Evolutionary conservation across 2,113 vertebrate species (phyloP).

Genomic region (Tupaia tana): DNA sequence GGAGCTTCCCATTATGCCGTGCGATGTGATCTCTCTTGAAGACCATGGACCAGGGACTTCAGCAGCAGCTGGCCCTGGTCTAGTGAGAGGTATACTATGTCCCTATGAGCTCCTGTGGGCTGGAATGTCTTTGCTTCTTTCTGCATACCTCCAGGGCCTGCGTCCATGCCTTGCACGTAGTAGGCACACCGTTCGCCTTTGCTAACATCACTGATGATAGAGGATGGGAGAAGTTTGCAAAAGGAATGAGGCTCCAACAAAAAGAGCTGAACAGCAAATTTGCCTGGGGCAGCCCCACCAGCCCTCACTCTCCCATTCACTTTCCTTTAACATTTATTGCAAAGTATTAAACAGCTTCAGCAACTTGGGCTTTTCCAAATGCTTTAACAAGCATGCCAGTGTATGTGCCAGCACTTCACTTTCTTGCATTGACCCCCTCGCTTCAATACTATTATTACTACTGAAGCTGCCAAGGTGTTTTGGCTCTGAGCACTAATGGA

Average conservation of each 20-base stretch:
- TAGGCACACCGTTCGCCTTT: background rate
- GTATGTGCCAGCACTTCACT: slow-evolving; percentile 49
- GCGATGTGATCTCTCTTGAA: background rate
- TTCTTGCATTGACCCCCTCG: background rate
- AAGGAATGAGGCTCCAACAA: background rate
- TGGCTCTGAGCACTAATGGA: slow-evolving; percentile 38
- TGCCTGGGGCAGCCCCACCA: background rate
- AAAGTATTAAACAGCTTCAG: slow-evolving; percentile 20
- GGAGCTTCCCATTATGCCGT: too few species aligned
- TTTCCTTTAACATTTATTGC: slow-evolving; percentile 1
- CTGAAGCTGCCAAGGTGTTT: background rate
- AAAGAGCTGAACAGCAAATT: background rate
- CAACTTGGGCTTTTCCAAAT: slow-evolving; percentile 24
- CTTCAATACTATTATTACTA: slow-evolving; percentile 40
- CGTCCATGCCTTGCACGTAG: background rate
- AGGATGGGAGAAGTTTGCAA: background rate
- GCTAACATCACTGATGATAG: background rate
- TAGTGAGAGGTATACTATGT: background rate
- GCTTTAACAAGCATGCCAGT: background rate
- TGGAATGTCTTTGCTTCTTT: background rate
- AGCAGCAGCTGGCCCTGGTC: background rate
- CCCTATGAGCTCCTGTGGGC: background rate
- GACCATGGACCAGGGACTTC: background rate
- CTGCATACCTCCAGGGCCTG: background rate
- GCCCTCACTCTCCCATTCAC: background rate